Percentiles rank a stretch among this genome's conserved stretches.
phyloP scores from a whole-genome alignment of 2,888 invertebrate genomes.

The Netelia inedita region DNA sequence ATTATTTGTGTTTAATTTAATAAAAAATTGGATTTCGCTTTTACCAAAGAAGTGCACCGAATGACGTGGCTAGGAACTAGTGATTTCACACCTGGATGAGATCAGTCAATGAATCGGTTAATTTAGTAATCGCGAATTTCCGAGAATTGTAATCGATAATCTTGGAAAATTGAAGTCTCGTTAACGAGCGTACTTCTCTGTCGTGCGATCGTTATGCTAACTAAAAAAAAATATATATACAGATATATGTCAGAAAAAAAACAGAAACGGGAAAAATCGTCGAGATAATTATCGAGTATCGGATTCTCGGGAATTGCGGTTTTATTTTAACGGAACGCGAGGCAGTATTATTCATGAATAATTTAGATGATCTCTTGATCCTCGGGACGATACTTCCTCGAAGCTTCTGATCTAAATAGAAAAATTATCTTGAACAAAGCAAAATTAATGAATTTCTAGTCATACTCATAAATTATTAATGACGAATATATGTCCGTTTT shows the following conservation, averaged over 20 bases:
- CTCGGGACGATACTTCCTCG: constrained; percentile 6
- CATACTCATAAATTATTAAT: no score
- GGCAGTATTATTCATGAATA: constrained; percentile 36
- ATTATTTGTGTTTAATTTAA: no score
- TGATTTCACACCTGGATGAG: no score
- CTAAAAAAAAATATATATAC: not conserved
- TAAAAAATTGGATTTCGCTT: no score
- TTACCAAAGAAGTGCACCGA: no score
- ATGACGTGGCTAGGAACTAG: no score
- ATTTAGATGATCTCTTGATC: constrained; percentile 22
- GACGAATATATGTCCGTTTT: no score
- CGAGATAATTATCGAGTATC: constrained; percentile 25
- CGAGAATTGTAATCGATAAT: not conserved
- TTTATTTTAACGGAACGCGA: constrained; percentile 29
- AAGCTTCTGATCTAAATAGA: not conserved
- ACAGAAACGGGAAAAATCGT: constrained; percentile 24
- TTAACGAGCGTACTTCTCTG: not conserved
- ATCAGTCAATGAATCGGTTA: not conserved
- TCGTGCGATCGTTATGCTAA: not conserved
- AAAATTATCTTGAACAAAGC: no score
- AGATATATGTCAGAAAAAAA: not conserved
- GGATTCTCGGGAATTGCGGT: constrained; percentile 6
- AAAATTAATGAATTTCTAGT: no score
- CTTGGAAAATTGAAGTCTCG: not conserved
- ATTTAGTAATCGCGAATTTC: not conserved